Percentiles rank a stretch among this genome's conserved stretches.
phyloP scores from a whole-genome alignment of 2,113 vertebrate species.

The Thunnus maccoyii region DNA sequence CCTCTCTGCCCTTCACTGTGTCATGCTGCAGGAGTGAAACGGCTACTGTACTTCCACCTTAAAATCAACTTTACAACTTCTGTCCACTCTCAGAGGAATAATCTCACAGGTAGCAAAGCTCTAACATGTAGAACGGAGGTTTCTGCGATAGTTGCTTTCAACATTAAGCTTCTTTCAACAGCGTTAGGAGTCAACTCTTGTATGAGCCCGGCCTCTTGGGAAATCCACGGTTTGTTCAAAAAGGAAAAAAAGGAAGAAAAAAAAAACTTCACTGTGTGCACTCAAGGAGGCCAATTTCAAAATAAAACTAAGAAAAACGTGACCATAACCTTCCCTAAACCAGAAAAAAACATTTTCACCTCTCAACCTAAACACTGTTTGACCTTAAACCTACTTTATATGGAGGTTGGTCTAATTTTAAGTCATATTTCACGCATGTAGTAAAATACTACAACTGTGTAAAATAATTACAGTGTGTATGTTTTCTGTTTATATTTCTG shows the following conservation, averaged over 20 bases:
- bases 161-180: slow-evolving; percentile 28
- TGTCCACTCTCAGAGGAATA: slow-evolving; percentile 15
- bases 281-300: too few species aligned
- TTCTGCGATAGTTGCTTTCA: slow-evolving; percentile 20
- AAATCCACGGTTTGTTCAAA: slow-evolving; percentile 14
- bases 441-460: neutral
- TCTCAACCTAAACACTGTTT: neutral
- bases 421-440: neutral
- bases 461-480: neutral
- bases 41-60: slow-evolving; percentile 41
- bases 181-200: slow-evolving; percentile 19
- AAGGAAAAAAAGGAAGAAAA: too few species aligned
- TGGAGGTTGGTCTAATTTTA: slow-evolving; percentile 5
- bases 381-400: neutral
- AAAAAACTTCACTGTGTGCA: too few species aligned
- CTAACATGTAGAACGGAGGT: slow-evolving; percentile 8
- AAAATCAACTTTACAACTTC: slow-evolving; percentile 47
- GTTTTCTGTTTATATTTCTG: neutral
- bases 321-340: neutral
- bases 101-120: slow-evolving; percentile 37
- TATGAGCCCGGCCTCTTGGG: slow-evolving; percentile 14
- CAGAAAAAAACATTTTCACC: neutral
- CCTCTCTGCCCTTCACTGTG: slow-evolving; percentile 39
- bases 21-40: slow-evolving; percentile 22
- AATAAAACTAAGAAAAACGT: neutral